Conservation (phyloP, 2,888 invertebrate species). For the Pemphredon lugubris region DNA sequence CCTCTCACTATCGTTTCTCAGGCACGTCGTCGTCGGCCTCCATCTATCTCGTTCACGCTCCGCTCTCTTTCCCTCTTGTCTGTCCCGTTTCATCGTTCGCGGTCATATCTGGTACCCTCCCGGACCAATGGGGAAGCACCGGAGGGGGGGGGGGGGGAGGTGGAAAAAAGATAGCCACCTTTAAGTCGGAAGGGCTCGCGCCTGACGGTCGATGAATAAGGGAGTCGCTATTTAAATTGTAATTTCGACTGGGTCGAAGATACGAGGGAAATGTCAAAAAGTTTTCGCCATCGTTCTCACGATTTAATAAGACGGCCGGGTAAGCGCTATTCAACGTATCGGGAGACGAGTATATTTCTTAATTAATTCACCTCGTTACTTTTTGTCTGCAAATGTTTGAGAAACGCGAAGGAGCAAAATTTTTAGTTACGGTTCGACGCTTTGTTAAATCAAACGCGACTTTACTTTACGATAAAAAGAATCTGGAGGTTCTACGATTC, state of each 20-base stretch:
- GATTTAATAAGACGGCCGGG: too few species aligned
- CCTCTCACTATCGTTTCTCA: not conserved
- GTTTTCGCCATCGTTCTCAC: constrained; percentile 39
- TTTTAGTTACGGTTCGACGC: too few species aligned
- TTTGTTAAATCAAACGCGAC: too few species aligned
- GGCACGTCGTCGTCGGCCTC: constrained; percentile 26
- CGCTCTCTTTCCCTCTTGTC: not conserved
- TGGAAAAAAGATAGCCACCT: constrained; percentile 40
- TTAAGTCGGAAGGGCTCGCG: constrained; percentile 46
- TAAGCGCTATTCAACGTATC: too few species aligned
- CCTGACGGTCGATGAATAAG: constrained; percentile 68
- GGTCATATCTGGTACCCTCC: constrained; percentile 1
- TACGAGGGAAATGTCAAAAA: constrained; percentile 30
- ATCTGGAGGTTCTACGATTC: too few species aligned
- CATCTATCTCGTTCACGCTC: constrained; percentile 2
- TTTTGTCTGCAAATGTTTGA: too few species aligned
- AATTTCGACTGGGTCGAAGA: constrained; percentile 62
- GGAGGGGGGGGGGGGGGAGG: not conserved
- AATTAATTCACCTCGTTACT: too few species aligned
- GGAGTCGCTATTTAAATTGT: constrained; percentile 69
- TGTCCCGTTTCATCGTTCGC: constrained; percentile 4
- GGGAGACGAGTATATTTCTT: too few species aligned
- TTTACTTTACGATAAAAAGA: too few species aligned
- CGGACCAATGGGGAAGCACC: not conserved
- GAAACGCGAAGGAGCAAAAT: too few species aligned